Evolutionary conservation across 2,113 vertebrate species (phyloP).

Genomic region (Hepsetus odoe): DNA sequence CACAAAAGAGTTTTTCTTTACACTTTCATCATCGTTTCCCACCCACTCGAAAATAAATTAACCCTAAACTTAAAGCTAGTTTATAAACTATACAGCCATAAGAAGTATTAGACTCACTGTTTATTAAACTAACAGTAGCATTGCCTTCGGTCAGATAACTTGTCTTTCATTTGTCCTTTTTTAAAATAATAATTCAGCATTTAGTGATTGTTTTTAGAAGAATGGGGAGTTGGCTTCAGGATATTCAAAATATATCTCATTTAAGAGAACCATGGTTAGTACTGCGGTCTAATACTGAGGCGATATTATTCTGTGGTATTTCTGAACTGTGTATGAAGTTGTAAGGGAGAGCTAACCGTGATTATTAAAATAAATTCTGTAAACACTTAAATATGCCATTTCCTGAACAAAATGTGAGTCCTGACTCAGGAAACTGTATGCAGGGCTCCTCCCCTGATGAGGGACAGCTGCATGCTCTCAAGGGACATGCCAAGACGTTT

Average conservation of each 20-base stretch:
- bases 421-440: no score
- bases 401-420: no score
- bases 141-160: constrained; percentile 22
- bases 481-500: no score
- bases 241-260: constrained; percentile 30
- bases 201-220: not conserved
- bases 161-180: constrained; percentile 9
- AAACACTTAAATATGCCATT: no score
- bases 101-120: constrained; percentile 1
- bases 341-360: no score
- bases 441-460: no score
- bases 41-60: constrained; percentile 23
- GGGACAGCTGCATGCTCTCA: no score
- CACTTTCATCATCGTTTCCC: not conserved
- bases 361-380: no score
- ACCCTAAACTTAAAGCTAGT: not conserved
- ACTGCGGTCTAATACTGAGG: not conserved
- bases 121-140: constrained; percentile 17
- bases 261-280: constrained; percentile 5
- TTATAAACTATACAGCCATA: constrained; percentile 7
- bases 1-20: not conserved
- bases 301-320: constrained; percentile 7
- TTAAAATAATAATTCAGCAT: not conserved
- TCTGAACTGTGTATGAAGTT: not conserved
- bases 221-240: constrained; percentile 2